Conservation (phyloP, 2,888 invertebrate genomes). For the Cantharis rustica region DNA sequence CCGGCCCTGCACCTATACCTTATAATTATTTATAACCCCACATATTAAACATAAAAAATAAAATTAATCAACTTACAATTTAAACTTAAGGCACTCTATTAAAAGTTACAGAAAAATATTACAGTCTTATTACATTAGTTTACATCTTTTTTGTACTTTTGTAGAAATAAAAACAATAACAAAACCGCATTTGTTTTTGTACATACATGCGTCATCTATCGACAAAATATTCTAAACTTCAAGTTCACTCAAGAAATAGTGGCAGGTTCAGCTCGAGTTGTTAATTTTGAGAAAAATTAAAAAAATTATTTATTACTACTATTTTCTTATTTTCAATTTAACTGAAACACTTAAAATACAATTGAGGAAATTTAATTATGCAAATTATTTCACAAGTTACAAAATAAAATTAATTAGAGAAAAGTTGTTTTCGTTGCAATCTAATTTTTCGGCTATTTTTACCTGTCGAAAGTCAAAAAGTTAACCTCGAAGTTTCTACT, state of each 20-base stretch:
- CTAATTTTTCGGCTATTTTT: neutral
- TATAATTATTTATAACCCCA: neutral
- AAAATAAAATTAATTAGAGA: neutral
- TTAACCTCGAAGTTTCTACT: constrained; percentile 5
- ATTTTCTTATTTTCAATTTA: neutral
- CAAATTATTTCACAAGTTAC: neutral
- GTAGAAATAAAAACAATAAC: neutral
- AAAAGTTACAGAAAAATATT: neutral
- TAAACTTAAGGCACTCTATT: neutral
- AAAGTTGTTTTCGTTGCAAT: neutral
- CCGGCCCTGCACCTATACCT: neutral
- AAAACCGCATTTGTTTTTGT: neutral
- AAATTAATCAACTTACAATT: neutral
- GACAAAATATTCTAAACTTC: neutral
- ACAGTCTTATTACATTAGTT: neutral
- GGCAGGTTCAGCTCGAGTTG: too few species aligned
- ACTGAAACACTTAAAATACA: neutral
- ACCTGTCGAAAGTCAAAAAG: constrained; percentile 1
- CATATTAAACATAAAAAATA: neutral
- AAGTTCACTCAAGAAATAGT: too few species aligned
- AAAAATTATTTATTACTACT: neutral
- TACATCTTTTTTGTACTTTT: neutral
- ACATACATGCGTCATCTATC: neutral
- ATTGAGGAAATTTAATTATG: neutral
- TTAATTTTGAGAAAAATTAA: too few species aligned